Base-by-base conservation (phyloP, 2,797 vertebrate genomes). In the Neosilurus hyrtlii region DNA sequence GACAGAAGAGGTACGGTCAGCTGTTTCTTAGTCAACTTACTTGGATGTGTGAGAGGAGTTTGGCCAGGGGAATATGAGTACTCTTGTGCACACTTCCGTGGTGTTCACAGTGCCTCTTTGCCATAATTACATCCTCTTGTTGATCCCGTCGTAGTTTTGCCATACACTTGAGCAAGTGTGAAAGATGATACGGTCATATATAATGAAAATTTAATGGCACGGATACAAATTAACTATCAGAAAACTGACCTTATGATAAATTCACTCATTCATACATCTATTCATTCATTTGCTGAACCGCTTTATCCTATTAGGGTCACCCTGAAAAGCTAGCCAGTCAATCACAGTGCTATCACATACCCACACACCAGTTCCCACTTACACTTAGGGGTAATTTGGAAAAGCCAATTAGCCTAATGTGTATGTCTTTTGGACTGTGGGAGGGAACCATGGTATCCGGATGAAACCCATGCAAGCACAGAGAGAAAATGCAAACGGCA, bases 11-110 rank as follows among this genome's bases (percentile, higher is more conserved):
- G 22, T n/a, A 49, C 0, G 15, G 20, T 78, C 15, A 74, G 54
- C 16, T 20, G 52, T 57, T 37, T 74, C 72, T 20, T 56, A 30
- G 49, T 65, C 8, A 24, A 3, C 22, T 73, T 89, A 95, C 93
- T 94, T 94, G 93, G 76, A 94, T 90, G 11, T 91, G 90, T 54
- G 89, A 89, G 62, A 94, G 91, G 16, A 94, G 91, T 84, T 89
- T 91, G 72, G 79, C 35, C 0, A 94, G 82, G 30, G 86, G 79
- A 22, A 86, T 67, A 16, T 76, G 86, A 2, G 87, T 89, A 68
- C 82, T 85, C 71, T 89, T 90, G 82, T 91, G 88, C 18, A 59
- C 54, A 8, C 84, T 87, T 65, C 73, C 87, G 84, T 90, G 88
- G 18, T 89, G 89, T 20, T 87, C 88, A 74, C 66, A 82, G 11